Conservation (phyloP, 2,888 invertebrate genomes). For the Pristionchus fissidentatus region DNA sequence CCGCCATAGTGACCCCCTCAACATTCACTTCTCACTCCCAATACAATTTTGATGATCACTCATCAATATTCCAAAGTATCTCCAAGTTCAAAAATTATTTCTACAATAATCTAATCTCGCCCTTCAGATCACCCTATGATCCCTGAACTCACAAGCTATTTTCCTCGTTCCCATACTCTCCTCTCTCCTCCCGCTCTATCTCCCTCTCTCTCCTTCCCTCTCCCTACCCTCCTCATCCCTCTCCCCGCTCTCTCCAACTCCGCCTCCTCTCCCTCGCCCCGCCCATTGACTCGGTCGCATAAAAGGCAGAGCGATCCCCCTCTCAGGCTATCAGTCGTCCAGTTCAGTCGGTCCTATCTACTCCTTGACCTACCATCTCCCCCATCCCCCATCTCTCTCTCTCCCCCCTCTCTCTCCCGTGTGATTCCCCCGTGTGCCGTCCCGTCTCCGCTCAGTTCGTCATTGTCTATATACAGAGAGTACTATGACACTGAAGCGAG, state of each 20-base stretch:
- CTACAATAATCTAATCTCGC: not conserved
- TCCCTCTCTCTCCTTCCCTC: not conserved
- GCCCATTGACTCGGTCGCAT: slow-evolving; percentile 37
- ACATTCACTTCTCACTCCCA: not conserved
- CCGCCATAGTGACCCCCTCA: not conserved
- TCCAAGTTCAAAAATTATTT: not conserved
- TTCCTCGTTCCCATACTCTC: not conserved
- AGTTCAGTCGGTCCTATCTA: slow-evolving; percentile 28
- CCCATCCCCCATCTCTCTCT: not conserved
- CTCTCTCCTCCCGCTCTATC: slow-evolving; percentile 21
- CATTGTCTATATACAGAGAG: slow-evolving; percentile 10
- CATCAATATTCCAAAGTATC: not conserved
- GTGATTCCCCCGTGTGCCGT: not conserved
- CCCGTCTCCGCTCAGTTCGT: slow-evolving; percentile 32
- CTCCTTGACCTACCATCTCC: not conserved
- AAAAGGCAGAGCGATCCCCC: slow-evolving; percentile 12
- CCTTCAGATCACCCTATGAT: slow-evolving; percentile 19
- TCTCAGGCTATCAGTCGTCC: slow-evolving; percentile 15
- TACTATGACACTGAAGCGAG: slow-evolving; percentile 49
- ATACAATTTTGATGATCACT: not conserved
- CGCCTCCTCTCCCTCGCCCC: slow-evolving; percentile 14
- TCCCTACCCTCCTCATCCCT: not conserved
- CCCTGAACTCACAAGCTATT: not conserved
- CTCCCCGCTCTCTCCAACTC: not conserved
- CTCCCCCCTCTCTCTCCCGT: slow-evolving; percentile 24